Base-by-base conservation (phyloP, 2,113 vertebrate genomes). In the Macroglossus sobrinus region DNA sequence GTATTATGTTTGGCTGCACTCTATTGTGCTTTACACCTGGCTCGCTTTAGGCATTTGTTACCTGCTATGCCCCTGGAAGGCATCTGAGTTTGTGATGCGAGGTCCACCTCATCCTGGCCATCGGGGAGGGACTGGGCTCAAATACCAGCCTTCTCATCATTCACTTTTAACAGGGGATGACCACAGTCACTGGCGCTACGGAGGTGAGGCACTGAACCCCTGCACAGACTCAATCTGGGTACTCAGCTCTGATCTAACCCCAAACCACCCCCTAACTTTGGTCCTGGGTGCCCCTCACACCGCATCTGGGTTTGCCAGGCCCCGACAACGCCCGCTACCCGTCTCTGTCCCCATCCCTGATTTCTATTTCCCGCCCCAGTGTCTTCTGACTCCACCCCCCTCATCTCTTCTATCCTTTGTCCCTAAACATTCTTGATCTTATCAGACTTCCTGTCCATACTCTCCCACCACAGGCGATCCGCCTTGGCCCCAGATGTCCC, bases 151-250 rank as follows among this genome's bases (percentile, higher is more conserved):
- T 76, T 55, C 63, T 63, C 14, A 72, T 66, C 35, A 69, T 79
- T 95, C 78, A 96, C 79, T 2, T 97, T 96, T 88, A 43, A 59
- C 96, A 98, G 97, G 81, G 12, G 16, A 68, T 57, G 94, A 40
- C 50, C 97, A 91, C 88, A 55, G 45, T 43, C 96, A 79, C 16
- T 98, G 97, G 97, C 78, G 97, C 88, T 98, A 98, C n/a, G 63
- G 96, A 97, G 97, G 97, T 98, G 93, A 97, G 97, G 85, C 75
- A 45, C 68, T 30, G 40, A 55, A 4, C 15, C 61, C 13, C 61
- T 28, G 19, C 69, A 47, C 64, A 71, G 19, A 50, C 45, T 79
- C 55, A 61, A 0, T 38, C 84, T 79, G 74, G 33, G 33, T 61
- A 61, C 79, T 50, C 47, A 43, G 87, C 38, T 86, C 40, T 74